These are phyloP conservation scores for Bradypus variegatus DNA, from an alignment of 2,797 vertebrate species.

Conservation along the genomic window DNA sequence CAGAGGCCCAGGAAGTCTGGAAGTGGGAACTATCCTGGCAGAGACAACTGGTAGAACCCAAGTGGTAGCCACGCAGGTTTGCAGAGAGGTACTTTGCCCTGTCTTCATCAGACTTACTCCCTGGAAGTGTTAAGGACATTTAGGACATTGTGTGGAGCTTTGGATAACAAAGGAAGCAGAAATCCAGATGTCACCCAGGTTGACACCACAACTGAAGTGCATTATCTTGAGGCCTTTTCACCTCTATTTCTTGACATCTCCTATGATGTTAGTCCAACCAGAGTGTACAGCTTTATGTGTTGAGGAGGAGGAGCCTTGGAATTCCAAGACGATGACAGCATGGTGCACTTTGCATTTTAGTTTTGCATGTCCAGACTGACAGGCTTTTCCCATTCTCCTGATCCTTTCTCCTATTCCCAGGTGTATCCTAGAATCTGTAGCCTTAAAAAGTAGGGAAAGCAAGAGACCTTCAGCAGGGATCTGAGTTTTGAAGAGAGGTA, in stretches of 20 bases:
- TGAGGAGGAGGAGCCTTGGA: not conserved
- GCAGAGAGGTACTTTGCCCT: not conserved
- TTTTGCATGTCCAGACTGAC: not conserved
- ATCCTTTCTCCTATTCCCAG: not conserved
- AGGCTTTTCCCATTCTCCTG: not conserved
- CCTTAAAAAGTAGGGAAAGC: slow-evolving; percentile 33
- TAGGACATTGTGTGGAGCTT: not conserved
- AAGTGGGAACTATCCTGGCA: not conserved
- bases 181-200: not conserved
- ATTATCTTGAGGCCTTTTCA: not conserved
- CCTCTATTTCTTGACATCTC: slow-evolving; percentile 7
- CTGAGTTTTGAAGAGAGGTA: slow-evolving; percentile 1
- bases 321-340: not conserved
- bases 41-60: not conserved
- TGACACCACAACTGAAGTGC: not conserved
- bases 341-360: slow-evolving; percentile 30
- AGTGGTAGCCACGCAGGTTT: not conserved
- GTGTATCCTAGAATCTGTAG: not conserved
- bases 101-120: not conserved
- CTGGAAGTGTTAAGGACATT: not conserved
- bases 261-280: not conserved
- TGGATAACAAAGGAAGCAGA: not conserved
- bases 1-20: not conserved
- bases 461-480: slow-evolving; percentile 29
- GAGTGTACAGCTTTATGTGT: not conserved